Base-by-base conservation (phyloP, 2,797 vertebrate genomes). In the Takifugu ocellatus region DNA sequence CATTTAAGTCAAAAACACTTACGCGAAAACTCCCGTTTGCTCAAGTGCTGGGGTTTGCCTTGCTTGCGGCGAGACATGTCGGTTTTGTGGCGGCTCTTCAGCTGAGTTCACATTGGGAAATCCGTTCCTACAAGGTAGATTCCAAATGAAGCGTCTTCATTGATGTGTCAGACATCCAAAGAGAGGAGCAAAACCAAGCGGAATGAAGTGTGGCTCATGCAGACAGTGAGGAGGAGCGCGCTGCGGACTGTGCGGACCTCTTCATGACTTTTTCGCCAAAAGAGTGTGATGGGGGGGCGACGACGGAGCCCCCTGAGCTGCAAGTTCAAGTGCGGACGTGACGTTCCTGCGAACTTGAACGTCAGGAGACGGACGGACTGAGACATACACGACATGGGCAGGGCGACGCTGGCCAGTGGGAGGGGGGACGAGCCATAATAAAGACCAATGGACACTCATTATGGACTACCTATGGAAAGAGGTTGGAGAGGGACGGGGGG, bases 291-390 rank as follows among this genome's bases (percentile, higher is more conserved):
- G 83, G 84, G 83, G 84, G 92, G 92, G 93, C 92, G 91, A 92
- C 91, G 84, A 90, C 80, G 89, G 88, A 94, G 92, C 93, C 93
- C 93, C 93, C 92, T 92, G 93, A 94, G 93, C 93, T 94, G 94
- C 94, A 97, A 96, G 95, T 96, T 97, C 95, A 98, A 98, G 94
- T 96, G 94, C 94, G 96, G 95, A 97, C 95, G 96, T 98, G 95
- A 97, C 94, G 95, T 94, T 92, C 92, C 93, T 92, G 89, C 94
- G 94, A 98, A 98, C 96, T 98, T 98, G 96, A 96, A 96, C 95
- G 96, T 96, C 94, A 94, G 94, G 94, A 94, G 94, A 93, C 92
- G 94, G 93, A 95, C 94, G 90, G 91, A 94, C 92, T 91, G 90
- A 94, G 93, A 93, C 93, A 91, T 86, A 92, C 89, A 94, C 91